Evolutionary conservation across 2,113 vertebrate genomes (phyloP), one percentile per base, ranked within the genome.

Genomic region (Serranochromis macrocephalus): DNA sequence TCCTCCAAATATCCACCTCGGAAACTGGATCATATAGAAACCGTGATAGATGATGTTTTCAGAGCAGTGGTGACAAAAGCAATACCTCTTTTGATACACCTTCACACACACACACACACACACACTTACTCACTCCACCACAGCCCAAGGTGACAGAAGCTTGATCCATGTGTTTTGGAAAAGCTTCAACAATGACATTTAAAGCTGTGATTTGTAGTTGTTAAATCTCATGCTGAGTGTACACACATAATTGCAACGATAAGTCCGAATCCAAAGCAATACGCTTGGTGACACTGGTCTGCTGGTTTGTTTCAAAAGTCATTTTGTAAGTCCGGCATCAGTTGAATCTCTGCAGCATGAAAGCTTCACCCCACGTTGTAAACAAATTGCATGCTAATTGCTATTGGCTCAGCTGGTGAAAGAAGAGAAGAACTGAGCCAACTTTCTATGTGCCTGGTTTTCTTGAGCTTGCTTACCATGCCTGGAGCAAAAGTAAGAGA

Each of bases 301-400:
- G 49, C 36, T 61, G 63, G 10, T 81, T 87, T 82, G 47, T 29
- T 38, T 66, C 61, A 66, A 66, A 38, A 68, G 4, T 68, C 36
- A 40, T 13, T 38, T 68, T 49, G 71, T 47, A 53, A 26, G 53
- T 81, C 19, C 5, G 12, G 29, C 85, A 54, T 82, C 24, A 26
- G 55, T 78, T 86, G 26, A 63, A 51, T 84, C 47, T 85, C 55
- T 19, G 51, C 47, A 73, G 68, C 87, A 63, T 58, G 29, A 79
- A 40, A 45, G 45, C 45, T 16, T 88, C 45, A 55, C 58, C 40
- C 33, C 51, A n/a, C 12, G 31, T 71, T 84, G 21, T 88, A 81
- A 87, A 68, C 80, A 85, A 82, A 86, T 71, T 66, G n/a, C 68
- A 57, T 31, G 84, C 88, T 89, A 88, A 88, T 88, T 85, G 53